Percentiles rank a stretch among this genome's conserved stretches.
phyloP scores from a whole-genome alignment of 2,113 vertebrate species.

The Thamnophis sirtalis region DNA sequence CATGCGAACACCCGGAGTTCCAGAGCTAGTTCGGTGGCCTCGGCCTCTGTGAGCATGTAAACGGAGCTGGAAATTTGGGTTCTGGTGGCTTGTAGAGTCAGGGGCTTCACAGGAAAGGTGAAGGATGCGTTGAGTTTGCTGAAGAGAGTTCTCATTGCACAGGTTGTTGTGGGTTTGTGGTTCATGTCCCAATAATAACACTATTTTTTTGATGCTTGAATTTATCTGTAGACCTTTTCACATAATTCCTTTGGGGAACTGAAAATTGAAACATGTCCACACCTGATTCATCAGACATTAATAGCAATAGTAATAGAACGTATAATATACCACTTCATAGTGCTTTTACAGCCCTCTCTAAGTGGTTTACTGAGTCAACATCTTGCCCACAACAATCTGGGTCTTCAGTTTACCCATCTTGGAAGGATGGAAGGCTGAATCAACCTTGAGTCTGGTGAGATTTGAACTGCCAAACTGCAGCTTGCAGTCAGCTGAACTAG shows the following conservation, averaged over 20 bases:
- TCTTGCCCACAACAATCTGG: no score
- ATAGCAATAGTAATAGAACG: no score
- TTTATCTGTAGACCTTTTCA: background rate
- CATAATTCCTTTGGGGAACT: background rate
- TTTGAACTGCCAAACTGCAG: no score
- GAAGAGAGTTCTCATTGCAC: background rate
- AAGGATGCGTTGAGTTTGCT: background rate
- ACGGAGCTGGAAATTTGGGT: background rate
- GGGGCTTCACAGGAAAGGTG: background rate
- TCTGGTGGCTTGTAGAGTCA: background rate
- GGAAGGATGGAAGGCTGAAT: no score
- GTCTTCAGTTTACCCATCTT: no score
- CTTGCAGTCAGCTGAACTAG: no score
- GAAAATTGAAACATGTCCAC: background rate
- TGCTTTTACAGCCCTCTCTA: no score
- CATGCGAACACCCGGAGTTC: conserved; percentile 47
- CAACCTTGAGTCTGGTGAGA: no score
- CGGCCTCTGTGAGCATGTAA: conserved; percentile 25
- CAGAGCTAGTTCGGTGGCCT: conserved; percentile 54
- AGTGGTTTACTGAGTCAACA: no score
- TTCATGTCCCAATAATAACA: background rate
- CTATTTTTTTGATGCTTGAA: background rate
- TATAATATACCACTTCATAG: no score
- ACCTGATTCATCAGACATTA: background rate
- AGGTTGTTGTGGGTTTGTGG: background rate